A percentile compares a stretch with the other conserved stretches of the same genome.
phyloP scores from a whole-genome alignment of 2,888 invertebrate species.

The Xanthostigma xanthostigma region DNA sequence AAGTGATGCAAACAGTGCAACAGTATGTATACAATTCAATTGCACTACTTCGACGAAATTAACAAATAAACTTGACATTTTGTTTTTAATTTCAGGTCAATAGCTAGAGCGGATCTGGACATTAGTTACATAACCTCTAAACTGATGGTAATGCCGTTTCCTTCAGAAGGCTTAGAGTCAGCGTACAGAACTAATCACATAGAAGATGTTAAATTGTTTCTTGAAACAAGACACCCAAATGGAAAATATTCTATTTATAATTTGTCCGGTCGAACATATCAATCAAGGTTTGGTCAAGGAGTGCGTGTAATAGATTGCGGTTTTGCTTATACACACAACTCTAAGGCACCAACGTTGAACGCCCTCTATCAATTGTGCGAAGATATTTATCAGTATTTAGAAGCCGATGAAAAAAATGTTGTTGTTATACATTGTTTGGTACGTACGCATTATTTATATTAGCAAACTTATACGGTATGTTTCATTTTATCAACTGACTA shows the following conservation, averaged over 20 bases:
- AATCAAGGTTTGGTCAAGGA: conserved; percentile 38
- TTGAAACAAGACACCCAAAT: conserved; percentile 62
- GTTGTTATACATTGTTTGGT: conserved; percentile 74
- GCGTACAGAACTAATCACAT: conserved; percentile 83
- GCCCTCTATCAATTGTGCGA: conserved; percentile 71
- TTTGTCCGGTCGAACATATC: conserved; percentile 47
- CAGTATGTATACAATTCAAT: conserved; percentile 38
- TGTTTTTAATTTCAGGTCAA: conserved; percentile 40
- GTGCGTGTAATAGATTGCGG: conserved; percentile 46
- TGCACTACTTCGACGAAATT: background rate
- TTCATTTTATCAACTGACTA: no score
- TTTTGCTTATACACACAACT: conserved; percentile 48
- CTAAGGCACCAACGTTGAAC: conserved; percentile 63
- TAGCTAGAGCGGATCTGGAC: conserved; percentile 77
- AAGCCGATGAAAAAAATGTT: conserved; percentile 67
- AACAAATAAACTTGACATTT: conserved; percentile 4
- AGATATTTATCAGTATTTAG: conserved; percentile 76
- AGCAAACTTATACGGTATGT: background rate
- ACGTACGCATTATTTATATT: conserved; percentile 20
- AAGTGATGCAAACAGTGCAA: conserved; percentile 93
- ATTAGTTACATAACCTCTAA: conserved; percentile 86
- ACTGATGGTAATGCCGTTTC: conserved; percentile 86
- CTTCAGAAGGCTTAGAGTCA: conserved; percentile 88
- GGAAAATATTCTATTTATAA: conserved; percentile 73
- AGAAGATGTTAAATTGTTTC: conserved; percentile 72